A percentile compares a stretch with the other conserved stretches of the same genome.
These are phyloP conservation scores for Morpho helenor DNA, from an alignment of 2,888 invertebrate species.

Conservation along the genomic window DNA sequence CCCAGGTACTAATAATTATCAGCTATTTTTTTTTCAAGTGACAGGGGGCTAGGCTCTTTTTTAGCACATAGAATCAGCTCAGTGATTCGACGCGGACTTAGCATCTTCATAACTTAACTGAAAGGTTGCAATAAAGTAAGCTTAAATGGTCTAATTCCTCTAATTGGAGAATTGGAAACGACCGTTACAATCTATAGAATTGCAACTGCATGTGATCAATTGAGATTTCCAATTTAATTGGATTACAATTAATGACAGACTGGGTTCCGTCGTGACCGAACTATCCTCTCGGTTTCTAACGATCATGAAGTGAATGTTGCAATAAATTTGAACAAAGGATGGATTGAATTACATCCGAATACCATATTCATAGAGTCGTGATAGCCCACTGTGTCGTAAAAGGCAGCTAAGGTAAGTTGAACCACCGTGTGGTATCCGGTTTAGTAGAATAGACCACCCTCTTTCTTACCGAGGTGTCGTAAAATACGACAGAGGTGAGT, in stretches of 20 bases:
- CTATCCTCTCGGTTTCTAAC: conserved; percentile 22
- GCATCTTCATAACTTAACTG: neutral
- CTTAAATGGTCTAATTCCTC: conserved; percentile 1
- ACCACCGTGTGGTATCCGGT: too few species aligned
- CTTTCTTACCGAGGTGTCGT: too few species aligned
- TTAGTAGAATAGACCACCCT: too few species aligned
- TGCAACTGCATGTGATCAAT: conserved; percentile 27
- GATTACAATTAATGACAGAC: conserved; percentile 24
- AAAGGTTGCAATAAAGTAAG: conserved; percentile 4
- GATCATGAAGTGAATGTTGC: conserved; percentile 10
- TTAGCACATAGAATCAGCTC: too few species aligned
- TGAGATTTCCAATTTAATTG: conserved; percentile 26
- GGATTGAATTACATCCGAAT: neutral
- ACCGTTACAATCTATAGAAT: conserved; percentile 29
- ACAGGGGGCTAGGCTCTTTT: too few species aligned
- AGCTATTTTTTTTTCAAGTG: too few species aligned
- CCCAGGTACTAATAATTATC: too few species aligned
- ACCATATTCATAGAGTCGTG: neutral
- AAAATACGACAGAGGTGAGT: too few species aligned
- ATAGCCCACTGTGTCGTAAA: too few species aligned
- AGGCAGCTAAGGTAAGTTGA: too few species aligned
- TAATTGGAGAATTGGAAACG: conserved; percentile 33
- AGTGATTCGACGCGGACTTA: too few species aligned
- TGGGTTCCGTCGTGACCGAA: conserved; percentile 25
- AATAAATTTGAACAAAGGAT: neutral